Evolutionary conservation across 2,888 invertebrate species (phyloP).

Genomic region (Sphaerophoria taeniata): DNA sequence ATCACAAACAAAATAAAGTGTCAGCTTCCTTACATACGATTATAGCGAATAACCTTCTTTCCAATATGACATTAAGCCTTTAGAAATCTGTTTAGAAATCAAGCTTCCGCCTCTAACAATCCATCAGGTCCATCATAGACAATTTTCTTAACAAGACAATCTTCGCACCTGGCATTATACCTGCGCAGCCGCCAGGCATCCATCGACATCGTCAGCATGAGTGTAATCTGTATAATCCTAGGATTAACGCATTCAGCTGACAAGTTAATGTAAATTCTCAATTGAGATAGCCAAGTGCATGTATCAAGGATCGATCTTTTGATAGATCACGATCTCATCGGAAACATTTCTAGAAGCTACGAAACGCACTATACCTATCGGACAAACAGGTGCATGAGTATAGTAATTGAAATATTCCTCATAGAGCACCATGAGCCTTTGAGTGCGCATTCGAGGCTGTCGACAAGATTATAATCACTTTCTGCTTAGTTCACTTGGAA

Average conservation of each 20-base stretch:
- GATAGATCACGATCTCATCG: slow-evolving; percentile 51
- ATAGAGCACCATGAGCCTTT: slow-evolving; percentile 76
- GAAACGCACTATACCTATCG: slow-evolving; percentile 34
- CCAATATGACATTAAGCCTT: background rate
- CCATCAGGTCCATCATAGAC: background rate
- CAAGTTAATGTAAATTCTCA: slow-evolving; percentile 59
- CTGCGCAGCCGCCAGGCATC: background rate
- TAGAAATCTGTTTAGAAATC: background rate
- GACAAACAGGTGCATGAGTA: slow-evolving; percentile 78
- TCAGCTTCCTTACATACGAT: no score
- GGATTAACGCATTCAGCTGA: slow-evolving; percentile 64
- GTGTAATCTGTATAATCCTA: slow-evolving; percentile 29
- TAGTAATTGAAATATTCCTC: slow-evolving; percentile 81
- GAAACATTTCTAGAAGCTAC: slow-evolving; percentile 56
- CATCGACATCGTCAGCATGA: background rate
- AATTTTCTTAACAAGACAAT: background rate
- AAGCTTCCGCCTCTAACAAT: slow-evolving; percentile 8
- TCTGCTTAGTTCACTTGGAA: slow-evolving; percentile 62
- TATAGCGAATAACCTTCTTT: background rate
- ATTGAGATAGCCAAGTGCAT: slow-evolving; percentile 37
- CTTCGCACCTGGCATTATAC: slow-evolving; percentile 19
- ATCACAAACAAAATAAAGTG: no score
- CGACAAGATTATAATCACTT: slow-evolving; percentile 68
- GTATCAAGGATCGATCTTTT: slow-evolving; percentile 35
- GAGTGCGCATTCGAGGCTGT: background rate